phyloP scores from a whole-genome alignment of 2,888 invertebrate species.

The Ectemnius lituratus region DNA sequence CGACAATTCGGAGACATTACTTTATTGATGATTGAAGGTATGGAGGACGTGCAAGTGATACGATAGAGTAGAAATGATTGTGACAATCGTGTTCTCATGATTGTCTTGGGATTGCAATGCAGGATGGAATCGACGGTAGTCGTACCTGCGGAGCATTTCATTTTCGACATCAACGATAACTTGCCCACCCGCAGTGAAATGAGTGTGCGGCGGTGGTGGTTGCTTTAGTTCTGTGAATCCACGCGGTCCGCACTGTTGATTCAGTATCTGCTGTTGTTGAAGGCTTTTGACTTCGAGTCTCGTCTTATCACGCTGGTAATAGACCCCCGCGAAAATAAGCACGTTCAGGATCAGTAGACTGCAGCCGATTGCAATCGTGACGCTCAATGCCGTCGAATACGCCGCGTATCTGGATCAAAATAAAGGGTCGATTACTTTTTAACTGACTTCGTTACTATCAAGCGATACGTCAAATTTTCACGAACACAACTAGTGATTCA shows the following conservation, averaged over 20 bases:
- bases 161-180: slow-evolving; percentile 91
- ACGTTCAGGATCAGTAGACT: slow-evolving; percentile 94
- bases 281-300: slow-evolving; percentile 87
- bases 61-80: background rate
- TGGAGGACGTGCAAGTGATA: background rate
- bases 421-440: background rate
- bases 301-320: slow-evolving; percentile 93
- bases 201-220: slow-evolving; percentile 85
- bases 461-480: no score
- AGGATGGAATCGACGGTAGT: background rate
- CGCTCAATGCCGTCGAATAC: slow-evolving; percentile 93
- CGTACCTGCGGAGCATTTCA: slow-evolving; percentile 80
- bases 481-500: no score
- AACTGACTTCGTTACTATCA: no score
- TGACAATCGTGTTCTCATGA: background rate
- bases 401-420: slow-evolving; percentile 78
- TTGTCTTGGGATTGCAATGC: background rate
- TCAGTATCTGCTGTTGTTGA: slow-evolving; percentile 88
- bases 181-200: slow-evolving; percentile 89
- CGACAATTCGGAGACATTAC: no score
- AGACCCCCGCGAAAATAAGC: slow-evolving; percentile 95
- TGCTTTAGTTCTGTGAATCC: slow-evolving; percentile 75
- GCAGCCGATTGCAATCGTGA: slow-evolving; percentile 96
- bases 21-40: no score
- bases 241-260: slow-evolving; percentile 86